Evolutionary conservation across 2,113 vertebrate genomes (phyloP).

Genomic region (Burhinus bistriatus): DNA sequence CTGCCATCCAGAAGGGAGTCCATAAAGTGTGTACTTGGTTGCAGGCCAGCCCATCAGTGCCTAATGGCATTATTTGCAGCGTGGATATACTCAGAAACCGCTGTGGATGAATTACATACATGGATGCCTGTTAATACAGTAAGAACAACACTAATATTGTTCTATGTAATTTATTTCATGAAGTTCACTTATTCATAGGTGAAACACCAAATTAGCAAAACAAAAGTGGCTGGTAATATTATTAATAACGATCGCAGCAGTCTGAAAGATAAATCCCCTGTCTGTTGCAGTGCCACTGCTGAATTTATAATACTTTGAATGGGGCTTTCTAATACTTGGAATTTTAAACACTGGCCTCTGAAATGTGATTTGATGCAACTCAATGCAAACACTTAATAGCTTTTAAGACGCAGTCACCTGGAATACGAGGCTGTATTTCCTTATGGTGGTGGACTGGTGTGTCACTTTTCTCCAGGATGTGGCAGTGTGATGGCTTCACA

Average conservation of each 20-base stretch:
- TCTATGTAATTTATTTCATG: slow-evolving; percentile 32
- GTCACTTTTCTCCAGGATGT: background rate
- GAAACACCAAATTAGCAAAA: slow-evolving; percentile 59
- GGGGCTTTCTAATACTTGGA: background rate
- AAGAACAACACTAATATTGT: slow-evolving; percentile 31
- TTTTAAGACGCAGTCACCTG: background rate
- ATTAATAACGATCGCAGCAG: slow-evolving; percentile 23
- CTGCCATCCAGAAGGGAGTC: background rate
- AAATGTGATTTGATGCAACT: background rate
- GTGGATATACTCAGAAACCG: background rate
- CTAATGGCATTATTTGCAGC: slow-evolving; percentile 28
- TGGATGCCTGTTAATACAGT: slow-evolving; percentile 44
- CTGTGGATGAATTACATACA: slow-evolving; percentile 32
- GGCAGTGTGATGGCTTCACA: background rate
- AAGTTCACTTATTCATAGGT: slow-evolving; percentile 52
- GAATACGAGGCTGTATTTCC: background rate
- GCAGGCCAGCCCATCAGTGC: slow-evolving; percentile 3
- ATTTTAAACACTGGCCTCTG: background rate
- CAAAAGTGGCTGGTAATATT: slow-evolving; percentile 44
- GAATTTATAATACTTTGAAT: background rate
- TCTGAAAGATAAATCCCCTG: slow-evolving; percentile 37
- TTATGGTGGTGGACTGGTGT: background rate
- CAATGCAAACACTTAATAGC: background rate
- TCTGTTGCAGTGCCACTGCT: background rate
- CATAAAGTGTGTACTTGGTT: background rate